Evolutionary conservation across 1,140 invertebrate genomes (phyloP).

Genomic region (Portunus trituberculatus): DNA sequence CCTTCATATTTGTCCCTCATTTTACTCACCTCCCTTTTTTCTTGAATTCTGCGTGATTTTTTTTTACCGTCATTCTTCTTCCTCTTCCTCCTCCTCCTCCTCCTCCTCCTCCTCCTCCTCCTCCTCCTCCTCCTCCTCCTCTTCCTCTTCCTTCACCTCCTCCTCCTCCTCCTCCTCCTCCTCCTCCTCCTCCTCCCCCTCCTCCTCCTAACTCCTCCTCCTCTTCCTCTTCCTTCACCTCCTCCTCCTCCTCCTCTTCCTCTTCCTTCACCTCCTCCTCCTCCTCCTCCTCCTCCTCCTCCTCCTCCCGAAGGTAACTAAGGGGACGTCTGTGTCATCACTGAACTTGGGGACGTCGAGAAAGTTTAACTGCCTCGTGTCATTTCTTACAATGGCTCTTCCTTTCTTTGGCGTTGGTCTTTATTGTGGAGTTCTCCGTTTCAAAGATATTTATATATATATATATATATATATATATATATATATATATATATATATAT

Average conservation of each 20-base stretch:
- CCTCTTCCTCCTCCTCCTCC: neutral
- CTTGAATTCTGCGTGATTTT: neutral
- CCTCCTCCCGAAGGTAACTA: neutral
- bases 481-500: neutral
- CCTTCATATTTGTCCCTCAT: neutral
- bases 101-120: neutral
- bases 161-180: neutral
- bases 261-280: neutral
- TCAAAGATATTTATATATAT: neutral
- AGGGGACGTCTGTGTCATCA: neutral
- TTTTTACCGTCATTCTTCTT: neutral
- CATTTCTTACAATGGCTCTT: neutral
- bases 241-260: neutral
- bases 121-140: constrained; percentile 6
- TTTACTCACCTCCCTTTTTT: neutral
- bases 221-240: neutral
- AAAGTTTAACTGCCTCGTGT: neutral
- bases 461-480: neutral
- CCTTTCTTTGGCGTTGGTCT: too few relatives aligned
- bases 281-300: neutral
- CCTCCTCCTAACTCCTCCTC: too few relatives aligned
- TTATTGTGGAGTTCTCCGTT: neutral
- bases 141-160: neutral
- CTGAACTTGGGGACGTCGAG: neutral
- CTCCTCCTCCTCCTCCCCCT: neutral